Conservation (phyloP, 2,113 vertebrate genomes). For the Nerophis lumbriciformis region DNA sequence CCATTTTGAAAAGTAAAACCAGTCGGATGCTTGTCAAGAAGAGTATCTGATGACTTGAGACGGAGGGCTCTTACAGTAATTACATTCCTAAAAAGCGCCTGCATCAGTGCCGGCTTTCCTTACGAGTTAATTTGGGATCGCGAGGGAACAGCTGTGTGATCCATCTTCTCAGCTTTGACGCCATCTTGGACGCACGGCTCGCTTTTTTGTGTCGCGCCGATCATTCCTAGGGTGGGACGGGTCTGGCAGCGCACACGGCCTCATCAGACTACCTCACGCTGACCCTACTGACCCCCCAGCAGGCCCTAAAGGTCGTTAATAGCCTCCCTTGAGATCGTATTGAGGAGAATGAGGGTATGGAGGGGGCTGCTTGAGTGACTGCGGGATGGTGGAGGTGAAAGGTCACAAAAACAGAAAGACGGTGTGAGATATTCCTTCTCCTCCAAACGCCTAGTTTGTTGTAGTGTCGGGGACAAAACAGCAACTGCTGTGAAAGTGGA, state of each 20-base stretch:
- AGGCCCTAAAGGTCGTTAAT: too few relatives aligned
- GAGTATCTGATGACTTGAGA: not conserved
- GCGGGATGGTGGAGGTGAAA: constrained; percentile 34
- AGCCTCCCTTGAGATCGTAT: too few relatives aligned
- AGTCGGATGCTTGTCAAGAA: not conserved
- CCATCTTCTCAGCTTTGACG: constrained; percentile 20
- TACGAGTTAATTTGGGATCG: constrained; percentile 25
- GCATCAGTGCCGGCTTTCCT: not conserved
- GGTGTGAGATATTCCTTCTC: constrained; percentile 35
- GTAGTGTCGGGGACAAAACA: constrained; percentile 35
- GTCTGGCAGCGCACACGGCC: too few relatives aligned
- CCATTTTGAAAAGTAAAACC: not conserved
- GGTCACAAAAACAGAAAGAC: constrained; percentile 26
- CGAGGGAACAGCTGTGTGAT: constrained; percentile 51
- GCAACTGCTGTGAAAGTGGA: constrained; percentile 46
- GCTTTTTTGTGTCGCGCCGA: not conserved
- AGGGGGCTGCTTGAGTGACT: constrained; percentile 31
- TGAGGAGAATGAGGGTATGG: too few relatives aligned
- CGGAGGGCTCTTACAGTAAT: not conserved
- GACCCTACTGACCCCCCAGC: too few relatives aligned
- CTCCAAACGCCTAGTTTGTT: constrained; percentile 39
- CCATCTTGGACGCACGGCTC: constrained; percentile 21
- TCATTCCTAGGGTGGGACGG: not conserved
- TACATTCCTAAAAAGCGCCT: constrained; percentile 3
- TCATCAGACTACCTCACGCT: too few relatives aligned